phyloP scores from a whole-genome alignment of 2,113 vertebrate species.

The Mastomys coucha region DNA sequence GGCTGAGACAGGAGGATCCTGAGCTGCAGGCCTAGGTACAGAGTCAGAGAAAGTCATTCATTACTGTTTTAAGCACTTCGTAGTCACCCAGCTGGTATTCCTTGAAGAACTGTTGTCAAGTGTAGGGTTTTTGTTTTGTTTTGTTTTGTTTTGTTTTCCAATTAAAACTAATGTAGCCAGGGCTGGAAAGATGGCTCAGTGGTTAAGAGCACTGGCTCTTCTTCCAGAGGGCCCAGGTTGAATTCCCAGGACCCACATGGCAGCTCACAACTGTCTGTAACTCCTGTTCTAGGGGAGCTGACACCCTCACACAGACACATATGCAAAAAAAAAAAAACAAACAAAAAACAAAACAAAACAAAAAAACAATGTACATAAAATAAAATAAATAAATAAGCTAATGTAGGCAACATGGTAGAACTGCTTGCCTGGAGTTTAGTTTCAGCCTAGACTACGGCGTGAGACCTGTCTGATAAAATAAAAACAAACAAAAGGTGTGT shows the following conservation, averaged over 20 bases:
- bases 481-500: not conserved
- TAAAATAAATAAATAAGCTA: not conserved
- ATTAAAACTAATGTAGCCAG: not conserved
- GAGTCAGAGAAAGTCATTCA: not conserved
- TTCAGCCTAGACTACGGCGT: not conserved
- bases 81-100: not conserved
- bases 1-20: not conserved
- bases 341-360: not conserved
- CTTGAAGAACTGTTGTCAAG: not conserved
- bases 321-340: too few relatives aligned
- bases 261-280: not conserved
- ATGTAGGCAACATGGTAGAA: not conserved
- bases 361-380: not conserved
- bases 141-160: not conserved
- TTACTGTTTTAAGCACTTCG: not conserved
- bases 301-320: too few relatives aligned
- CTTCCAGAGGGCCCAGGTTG: too few relatives aligned
- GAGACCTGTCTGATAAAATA: not conserved
- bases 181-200: too few relatives aligned
- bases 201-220: too few relatives aligned
- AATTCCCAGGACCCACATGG: not conserved
- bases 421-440: not conserved
- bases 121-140: not conserved
- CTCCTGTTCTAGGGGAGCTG: too few relatives aligned
- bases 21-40: not conserved